Percentiles rank a stretch among this genome's conserved stretches.
phyloP scores from a whole-genome alignment of 2,113 vertebrate genomes.

The Megaptera novaeangliae region DNA sequence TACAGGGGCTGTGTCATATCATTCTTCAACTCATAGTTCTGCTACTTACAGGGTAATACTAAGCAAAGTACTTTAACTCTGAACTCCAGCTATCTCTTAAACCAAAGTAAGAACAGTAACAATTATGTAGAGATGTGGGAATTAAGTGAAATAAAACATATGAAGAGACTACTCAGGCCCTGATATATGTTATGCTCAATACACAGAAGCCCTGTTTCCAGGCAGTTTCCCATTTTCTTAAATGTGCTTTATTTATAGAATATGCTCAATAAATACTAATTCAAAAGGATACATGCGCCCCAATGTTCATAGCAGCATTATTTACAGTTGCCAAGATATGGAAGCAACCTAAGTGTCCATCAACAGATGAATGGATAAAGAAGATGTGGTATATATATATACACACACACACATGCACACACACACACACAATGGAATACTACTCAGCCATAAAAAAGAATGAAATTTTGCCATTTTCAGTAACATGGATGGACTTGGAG shows the following conservation, averaged over 20 bases:
- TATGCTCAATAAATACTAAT: not conserved
- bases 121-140: not conserved
- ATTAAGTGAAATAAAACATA: not conserved
- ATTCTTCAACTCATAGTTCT: not conserved
- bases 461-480: not conserved
- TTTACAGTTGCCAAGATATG: not conserved
- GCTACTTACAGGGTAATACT: not conserved
- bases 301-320: not conserved
- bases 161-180: not conserved
- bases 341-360: not conserved
- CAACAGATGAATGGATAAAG: not conserved
- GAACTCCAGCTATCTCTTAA: not conserved
- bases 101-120: not conserved
- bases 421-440: not conserved
- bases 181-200: not conserved
- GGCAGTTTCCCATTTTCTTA: not conserved
- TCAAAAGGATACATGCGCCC: not conserved
- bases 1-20: fast-evolving
- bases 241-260: not conserved
- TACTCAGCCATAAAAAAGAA: not conserved
- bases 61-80: not conserved
- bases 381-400: not conserved
- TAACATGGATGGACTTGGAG: not conserved
- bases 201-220: not conserved
- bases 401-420: not conserved